Evolutionary conservation across 2,888 invertebrate genomes (phyloP).

Genomic region (Phalangium opilio): DNA sequence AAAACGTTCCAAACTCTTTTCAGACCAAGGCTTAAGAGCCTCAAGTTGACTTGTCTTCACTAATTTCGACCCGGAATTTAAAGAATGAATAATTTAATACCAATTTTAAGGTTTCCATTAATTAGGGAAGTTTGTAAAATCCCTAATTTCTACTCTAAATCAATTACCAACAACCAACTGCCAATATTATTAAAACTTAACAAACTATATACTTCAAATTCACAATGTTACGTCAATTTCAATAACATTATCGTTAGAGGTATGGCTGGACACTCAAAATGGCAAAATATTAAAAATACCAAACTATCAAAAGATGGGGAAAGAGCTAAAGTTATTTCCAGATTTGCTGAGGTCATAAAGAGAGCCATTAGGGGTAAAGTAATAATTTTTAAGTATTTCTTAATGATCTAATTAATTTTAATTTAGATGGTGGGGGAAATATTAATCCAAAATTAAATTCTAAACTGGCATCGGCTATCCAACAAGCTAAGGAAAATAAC

Average conservation of each 20-base stretch:
- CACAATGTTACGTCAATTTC: too few species aligned
- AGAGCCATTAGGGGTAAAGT: conserved; percentile 43
- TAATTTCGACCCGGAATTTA: too few species aligned
- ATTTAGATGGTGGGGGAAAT: conserved; percentile 43
- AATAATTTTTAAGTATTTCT: conserved; percentile 1
- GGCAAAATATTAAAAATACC: conserved; percentile 55
- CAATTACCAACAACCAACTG: too few species aligned
- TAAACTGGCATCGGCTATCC: conserved; percentile 42
- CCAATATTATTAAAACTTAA: too few species aligned
- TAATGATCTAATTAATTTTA: conserved; percentile 3
- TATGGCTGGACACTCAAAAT: conserved; percentile 56
- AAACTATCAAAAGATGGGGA: conserved; percentile 49
- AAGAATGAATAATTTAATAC: too few species aligned
- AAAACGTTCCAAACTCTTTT: too few species aligned
- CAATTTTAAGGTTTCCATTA: too few species aligned
- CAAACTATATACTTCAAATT: too few species aligned
- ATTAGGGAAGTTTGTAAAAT: too few species aligned
- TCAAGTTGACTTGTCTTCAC: too few species aligned
- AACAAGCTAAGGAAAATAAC: conserved; percentile 43
- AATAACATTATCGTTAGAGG: background rate
- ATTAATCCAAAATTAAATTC: conserved; percentile 44
- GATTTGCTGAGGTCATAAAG: conserved; percentile 40
- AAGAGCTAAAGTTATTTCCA: conserved; percentile 36
- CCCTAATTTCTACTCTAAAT: too few species aligned
- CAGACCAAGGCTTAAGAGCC: too few species aligned